These are phyloP conservation scores for Helogale parvula DNA, from an alignment of 2,113 vertebrate genomes.

Conservation along the genomic window DNA sequence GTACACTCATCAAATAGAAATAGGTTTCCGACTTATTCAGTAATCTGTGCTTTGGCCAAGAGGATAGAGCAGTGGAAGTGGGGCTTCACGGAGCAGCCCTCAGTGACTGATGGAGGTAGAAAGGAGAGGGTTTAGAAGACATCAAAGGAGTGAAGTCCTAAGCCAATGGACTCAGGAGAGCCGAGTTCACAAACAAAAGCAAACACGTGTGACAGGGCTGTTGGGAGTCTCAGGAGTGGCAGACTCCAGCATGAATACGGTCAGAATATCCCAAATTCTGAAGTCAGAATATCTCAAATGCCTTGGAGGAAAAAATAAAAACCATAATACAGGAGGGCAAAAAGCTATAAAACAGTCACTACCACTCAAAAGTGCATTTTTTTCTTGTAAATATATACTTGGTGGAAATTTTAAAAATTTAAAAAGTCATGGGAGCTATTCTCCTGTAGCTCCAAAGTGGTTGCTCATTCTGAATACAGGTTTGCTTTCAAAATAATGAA, in stretches of 20 bases:
- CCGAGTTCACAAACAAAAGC: background rate
- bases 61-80: background rate
- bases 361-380: background rate
- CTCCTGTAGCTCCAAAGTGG: background rate
- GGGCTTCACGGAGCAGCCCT: background rate
- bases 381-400: background rate
- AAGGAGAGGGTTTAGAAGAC: background rate
- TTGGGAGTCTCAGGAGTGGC: background rate
- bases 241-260: background rate
- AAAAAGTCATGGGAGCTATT: background rate
- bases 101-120: background rate
- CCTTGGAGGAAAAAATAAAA: background rate
- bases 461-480: background rate
- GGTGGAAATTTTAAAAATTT: background rate
- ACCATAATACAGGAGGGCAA: background rate
- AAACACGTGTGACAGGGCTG: background rate
- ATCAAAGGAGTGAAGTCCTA: background rate
- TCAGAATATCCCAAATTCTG: background rate
- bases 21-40: background rate
- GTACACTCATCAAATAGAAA: background rate
- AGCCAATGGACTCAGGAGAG: background rate
- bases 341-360: background rate
- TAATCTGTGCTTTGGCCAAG: background rate
- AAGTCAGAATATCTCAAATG: background rate
- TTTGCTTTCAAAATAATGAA: constrained; percentile 50